Base-by-base conservation (phyloP, 1,140 invertebrate genomes). In the Cephus cinctus region DNA sequence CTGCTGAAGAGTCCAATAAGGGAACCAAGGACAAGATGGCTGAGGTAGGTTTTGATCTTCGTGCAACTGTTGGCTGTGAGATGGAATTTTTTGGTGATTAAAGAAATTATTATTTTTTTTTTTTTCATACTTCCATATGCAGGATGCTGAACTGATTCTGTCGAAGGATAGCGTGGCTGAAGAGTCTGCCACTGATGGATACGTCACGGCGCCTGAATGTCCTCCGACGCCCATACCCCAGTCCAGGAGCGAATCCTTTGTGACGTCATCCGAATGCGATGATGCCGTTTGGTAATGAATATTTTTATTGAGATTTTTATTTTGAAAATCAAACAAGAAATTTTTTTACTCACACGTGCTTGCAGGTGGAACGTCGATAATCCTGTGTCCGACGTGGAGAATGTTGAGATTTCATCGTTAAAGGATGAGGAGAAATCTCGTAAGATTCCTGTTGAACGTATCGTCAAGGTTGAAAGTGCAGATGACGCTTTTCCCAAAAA, bases 161-260 rank as follows among this genome's bases (percentile, higher is more conserved):
- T n/a, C n/a, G n/a, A n/a, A n/a, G n/a, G 65, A 67, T 2, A 64
- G 46, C 40, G 14, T 30, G 43, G 73, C 79, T 41, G 85, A 86
- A 38, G 85, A 85, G 54, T 84, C 72, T 59, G 64, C 59, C 38
- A 77, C 80, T 41, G 84, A 86, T 35, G 83, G 83, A 41, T 87
- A 85, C 65, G 76, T 80, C 19, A 86, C 84, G 4, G 84, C 85
- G n/a, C 86, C 85, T 1, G 85, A 87, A 55, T 83, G 82, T 50
- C 85, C 84, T 5, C 78, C 67, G 5, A 81, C 75, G 41, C 80
- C 82, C 18, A 80, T 81, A 15, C 49, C 47, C 16, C 80, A 82
- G 50, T 85, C 83, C 5, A 65, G 82, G 31, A 85, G 83, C 12
- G 85, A 83, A 22, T 83, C 82, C 0, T 85, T 84, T 56, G 81